Conservation (phyloP, 2,113 vertebrate species). For the Myiopsitta monachus region DNA sequence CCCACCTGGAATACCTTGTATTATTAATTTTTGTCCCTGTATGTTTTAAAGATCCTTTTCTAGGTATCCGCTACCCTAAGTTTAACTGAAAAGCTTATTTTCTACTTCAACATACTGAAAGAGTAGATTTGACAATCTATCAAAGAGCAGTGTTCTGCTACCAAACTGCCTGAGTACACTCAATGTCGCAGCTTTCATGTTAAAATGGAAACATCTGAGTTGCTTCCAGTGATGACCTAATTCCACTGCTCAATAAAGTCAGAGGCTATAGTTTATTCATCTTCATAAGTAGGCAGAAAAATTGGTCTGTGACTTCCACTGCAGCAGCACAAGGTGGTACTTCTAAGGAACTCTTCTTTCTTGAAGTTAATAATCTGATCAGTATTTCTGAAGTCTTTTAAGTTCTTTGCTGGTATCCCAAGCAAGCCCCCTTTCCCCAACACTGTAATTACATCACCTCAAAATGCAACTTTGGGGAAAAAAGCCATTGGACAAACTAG, state of each 20-base stretch:
- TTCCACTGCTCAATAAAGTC: background rate
- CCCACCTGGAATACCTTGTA: background rate
- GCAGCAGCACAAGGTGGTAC: background rate
- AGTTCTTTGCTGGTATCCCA: background rate
- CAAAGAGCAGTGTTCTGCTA: background rate
- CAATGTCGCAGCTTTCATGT: accelerated
- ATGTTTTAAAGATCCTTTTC: background rate
- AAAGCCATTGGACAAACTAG: accelerated
- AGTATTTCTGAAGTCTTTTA: background rate
- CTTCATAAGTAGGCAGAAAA: accelerated
- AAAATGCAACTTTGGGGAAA: background rate
- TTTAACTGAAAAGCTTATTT: background rate
- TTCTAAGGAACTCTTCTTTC: background rate
- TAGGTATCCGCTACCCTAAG: background rate
- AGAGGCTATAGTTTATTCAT: background rate
- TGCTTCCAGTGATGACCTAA: background rate
- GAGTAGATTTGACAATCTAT: background rate
- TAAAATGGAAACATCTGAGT: background rate
- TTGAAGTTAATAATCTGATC: background rate
- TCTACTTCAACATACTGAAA: background rate
- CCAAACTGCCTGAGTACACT: background rate
- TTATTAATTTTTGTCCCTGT: background rate
- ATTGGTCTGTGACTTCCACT: too few species aligned
- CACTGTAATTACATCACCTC: background rate
- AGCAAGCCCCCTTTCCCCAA: background rate